Evolutionary conservation across 2,797 vertebrate genomes (phyloP).

Genomic region (Cirrhinus molitorella): DNA sequence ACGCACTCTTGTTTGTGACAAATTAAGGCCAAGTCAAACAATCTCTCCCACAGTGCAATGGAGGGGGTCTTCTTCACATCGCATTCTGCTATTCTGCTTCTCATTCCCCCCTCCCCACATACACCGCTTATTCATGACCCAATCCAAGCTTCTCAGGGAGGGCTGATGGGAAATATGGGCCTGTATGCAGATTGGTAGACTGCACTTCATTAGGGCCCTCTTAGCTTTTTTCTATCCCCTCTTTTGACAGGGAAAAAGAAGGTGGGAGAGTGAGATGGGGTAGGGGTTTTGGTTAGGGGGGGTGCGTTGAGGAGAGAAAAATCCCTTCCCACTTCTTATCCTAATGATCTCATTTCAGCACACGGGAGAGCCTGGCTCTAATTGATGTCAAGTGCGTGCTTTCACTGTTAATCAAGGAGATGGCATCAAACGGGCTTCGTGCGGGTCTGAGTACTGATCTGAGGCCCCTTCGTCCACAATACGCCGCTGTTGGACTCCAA

Average conservation of each 20-base stretch:
- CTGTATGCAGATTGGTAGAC: conserved; percentile 82
- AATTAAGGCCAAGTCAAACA: conserved; percentile 87
- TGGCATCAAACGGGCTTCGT: conserved; percentile 69
- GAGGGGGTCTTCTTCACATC: conserved; percentile 52
- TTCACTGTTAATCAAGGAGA: conserved; percentile 87
- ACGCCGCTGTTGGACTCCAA: conserved; percentile 63
- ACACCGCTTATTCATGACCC: conserved; percentile 79
- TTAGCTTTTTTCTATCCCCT: conserved; percentile 59
- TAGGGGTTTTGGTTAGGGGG: conserved; percentile 24
- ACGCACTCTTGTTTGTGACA: conserved; percentile 70
- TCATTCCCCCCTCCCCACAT: conserved; percentile 76
- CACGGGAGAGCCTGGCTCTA: conserved; percentile 88
- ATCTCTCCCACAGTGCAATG: conserved; percentile 78
- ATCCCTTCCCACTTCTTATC: conserved; percentile 85
- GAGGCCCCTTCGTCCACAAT: conserved; percentile 52
- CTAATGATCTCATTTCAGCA: conserved; percentile 94
- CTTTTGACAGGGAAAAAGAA: conserved; percentile 35
- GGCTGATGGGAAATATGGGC: conserved; percentile 68
- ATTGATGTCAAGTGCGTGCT: conserved; percentile 99
- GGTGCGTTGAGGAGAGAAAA: conserved; percentile 49
- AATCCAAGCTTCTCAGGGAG: conserved; percentile 44
- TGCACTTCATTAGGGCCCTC: conserved; percentile 85
- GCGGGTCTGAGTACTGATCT: conserved; percentile 63
- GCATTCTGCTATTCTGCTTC: conserved; percentile 69
- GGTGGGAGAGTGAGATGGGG: conserved; percentile 49